Evolutionary conservation across 2,888 invertebrate genomes (phyloP).

Genomic region (Morpho achilles): DNA sequence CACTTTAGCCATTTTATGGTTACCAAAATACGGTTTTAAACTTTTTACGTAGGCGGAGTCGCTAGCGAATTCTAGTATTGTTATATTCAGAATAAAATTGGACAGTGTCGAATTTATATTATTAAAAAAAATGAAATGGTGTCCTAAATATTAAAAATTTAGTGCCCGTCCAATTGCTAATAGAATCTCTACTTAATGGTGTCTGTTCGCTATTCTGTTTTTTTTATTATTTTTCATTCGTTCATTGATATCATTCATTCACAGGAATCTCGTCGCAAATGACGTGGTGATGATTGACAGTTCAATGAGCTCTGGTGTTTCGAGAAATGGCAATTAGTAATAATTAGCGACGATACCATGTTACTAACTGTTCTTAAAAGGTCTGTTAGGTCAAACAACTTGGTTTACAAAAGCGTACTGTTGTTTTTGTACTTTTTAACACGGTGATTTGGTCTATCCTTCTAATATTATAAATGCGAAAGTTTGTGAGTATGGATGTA

Average conservation of each 20-base stretch:
- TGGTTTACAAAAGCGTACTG: too few relatives aligned
- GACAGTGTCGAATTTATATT: too few relatives aligned
- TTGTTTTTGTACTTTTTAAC: too few relatives aligned
- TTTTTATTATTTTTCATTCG: conserved; percentile 10
- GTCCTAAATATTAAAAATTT: not conserved
- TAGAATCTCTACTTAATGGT: conserved; percentile 16
- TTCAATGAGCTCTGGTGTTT: conserved; percentile 20
- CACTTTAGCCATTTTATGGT: too few relatives aligned
- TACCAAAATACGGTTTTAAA: too few relatives aligned
- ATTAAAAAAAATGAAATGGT: not conserved
- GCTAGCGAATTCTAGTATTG: too few relatives aligned
- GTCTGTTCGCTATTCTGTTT: conserved; percentile 5
- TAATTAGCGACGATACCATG: conserved; percentile 7
- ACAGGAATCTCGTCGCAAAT: conserved; percentile 14
- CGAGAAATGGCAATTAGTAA: conserved; percentile 8
- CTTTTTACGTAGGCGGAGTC: too few relatives aligned
- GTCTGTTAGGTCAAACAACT: not conserved
- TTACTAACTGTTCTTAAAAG: not conserved
- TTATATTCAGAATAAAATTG: too few relatives aligned
- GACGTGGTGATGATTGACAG: conserved; percentile 27
- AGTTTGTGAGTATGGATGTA: too few relatives aligned
- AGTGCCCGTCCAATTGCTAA: not conserved
- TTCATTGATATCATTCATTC: conserved; percentile 14
- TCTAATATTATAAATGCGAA: too few relatives aligned
- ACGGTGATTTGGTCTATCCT: too few relatives aligned